phyloP scores from a whole-genome alignment of 2,888 invertebrate species.

The Acanthosepion pharaonis region DNA sequence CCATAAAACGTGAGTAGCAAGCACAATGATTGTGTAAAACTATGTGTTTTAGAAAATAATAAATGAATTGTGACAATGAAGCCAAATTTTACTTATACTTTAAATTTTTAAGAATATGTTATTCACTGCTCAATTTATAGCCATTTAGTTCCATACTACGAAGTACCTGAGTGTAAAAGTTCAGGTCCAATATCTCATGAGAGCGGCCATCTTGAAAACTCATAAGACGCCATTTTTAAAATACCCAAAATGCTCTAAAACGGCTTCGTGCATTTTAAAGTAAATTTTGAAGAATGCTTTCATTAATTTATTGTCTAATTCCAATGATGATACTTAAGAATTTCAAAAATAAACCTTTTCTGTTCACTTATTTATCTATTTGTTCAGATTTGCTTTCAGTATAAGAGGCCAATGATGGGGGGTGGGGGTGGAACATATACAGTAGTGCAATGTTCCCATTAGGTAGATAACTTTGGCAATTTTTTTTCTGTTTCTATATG shows the following conservation, averaged over 20 bases:
- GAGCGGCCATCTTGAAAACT: constrained; percentile 1
- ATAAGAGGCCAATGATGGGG: neutral
- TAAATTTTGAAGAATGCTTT: neutral
- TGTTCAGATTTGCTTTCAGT: neutral
- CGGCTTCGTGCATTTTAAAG: neutral
- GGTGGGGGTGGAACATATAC: neutral
- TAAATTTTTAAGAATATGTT: neutral
- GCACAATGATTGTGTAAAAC: neutral
- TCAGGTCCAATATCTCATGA: neutral
- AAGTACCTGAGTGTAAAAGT: neutral
- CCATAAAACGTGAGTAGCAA: neutral
- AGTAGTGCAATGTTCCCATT: neutral
- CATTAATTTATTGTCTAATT: neutral
- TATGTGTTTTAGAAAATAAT: neutral
- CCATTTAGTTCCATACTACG: neutral
- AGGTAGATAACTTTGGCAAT: neutral
- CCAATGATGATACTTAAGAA: neutral
- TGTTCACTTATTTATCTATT: neutral
- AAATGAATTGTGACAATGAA: neutral
- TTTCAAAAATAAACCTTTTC: neutral
- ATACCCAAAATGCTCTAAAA: neutral
- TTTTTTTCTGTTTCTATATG: neutral
- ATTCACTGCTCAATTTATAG: neutral
- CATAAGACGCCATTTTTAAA: neutral
- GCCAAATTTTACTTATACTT: neutral